Conservation (phyloP, 2,113 vertebrate genomes). For the Syngnathoides biaculeatus region DNA sequence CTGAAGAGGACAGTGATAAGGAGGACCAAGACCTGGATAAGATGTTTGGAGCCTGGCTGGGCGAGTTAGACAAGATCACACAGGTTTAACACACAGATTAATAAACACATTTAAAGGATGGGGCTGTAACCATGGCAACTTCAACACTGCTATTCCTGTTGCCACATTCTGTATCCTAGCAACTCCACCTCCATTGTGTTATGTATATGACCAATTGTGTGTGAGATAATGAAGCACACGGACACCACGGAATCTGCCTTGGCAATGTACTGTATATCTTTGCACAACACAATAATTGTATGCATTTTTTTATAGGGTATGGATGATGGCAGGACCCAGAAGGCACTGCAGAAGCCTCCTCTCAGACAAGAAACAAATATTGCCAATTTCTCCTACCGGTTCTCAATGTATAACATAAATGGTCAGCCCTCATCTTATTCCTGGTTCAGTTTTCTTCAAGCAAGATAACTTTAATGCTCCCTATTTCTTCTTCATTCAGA, state of each 20-base stretch:
- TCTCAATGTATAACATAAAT: conserved; percentile 98
- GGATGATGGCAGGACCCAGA: conserved; percentile 86
- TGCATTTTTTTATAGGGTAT: conserved; percentile 76
- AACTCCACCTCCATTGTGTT: conserved; percentile 34
- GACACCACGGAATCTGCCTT: background rate
- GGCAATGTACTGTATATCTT: conserved; percentile 5
- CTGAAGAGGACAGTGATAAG: conserved; percentile 97
- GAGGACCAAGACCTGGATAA: conserved; percentile 98
- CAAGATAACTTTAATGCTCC: background rate
- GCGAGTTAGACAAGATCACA: conserved; percentile 74
- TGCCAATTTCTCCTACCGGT: conserved; percentile 98
- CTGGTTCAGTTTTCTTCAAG: background rate
- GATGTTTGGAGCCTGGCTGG: conserved; percentile 98
- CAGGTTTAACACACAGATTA: conserved; percentile 73
- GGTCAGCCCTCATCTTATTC: conserved; percentile 74
- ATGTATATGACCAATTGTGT: background rate
- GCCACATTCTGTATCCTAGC: conserved; percentile 60
- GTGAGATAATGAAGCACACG: background rate
- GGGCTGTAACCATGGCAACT: conserved; percentile 57
- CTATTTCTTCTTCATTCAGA: conserved; percentile 71
- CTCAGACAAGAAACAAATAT: conserved; percentile 95
- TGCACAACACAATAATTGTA: fast-evolving
- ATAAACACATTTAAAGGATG: background rate
- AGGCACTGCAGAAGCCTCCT: conserved; percentile 85
- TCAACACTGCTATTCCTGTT: conserved; percentile 59